phyloP scores from a whole-genome alignment of 2,888 invertebrate genomes.

The Lithophane leautieri region DNA sequence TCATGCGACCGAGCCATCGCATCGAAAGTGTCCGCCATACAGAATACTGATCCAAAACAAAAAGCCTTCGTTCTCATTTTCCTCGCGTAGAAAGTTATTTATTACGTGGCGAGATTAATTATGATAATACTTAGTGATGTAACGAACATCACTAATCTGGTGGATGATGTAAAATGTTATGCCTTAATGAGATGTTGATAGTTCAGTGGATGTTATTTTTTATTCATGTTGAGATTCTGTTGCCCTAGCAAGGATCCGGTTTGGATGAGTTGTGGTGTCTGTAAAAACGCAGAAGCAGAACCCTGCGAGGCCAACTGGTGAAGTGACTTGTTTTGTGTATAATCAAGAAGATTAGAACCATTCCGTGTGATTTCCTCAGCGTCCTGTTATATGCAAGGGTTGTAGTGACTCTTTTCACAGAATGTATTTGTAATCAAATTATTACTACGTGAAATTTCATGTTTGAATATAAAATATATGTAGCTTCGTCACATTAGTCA shows the following conservation, averaged over 20 bases:
- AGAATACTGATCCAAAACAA: slow-evolving; percentile 76
- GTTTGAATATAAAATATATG: no score
- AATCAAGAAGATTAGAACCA: not conserved
- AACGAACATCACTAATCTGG: slow-evolving; percentile 22
- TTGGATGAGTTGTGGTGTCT: not conserved
- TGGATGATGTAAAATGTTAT: slow-evolving; percentile 50
- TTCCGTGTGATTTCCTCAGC: not conserved
- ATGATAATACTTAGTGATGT: slow-evolving; percentile 51
- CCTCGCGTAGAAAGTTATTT: slow-evolving; percentile 71
- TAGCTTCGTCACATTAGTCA: not conserved
- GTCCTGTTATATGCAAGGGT: not conserved
- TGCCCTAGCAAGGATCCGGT: slow-evolving; percentile 6
- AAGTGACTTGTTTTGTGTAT: not conserved
- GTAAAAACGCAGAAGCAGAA: not conserved
- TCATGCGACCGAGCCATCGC: slow-evolving; percentile 59
- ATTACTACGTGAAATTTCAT: not conserved
- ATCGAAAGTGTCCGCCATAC: slow-evolving; percentile 76
- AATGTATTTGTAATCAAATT: not conserved
- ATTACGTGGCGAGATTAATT: slow-evolving; percentile 46
- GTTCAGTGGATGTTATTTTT: slow-evolving; percentile 24
- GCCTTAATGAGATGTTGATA: slow-evolving; percentile 5
- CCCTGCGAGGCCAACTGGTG: not conserved
- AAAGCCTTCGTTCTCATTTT: slow-evolving; percentile 61
- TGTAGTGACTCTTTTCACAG: not conserved
- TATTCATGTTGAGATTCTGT: slow-evolving; percentile 11